Evolutionary conservation across 2,797 vertebrate genomes (phyloP), one percentile per base, ranked within the genome.

Genomic region (Moxostoma hubbsi): DNA sequence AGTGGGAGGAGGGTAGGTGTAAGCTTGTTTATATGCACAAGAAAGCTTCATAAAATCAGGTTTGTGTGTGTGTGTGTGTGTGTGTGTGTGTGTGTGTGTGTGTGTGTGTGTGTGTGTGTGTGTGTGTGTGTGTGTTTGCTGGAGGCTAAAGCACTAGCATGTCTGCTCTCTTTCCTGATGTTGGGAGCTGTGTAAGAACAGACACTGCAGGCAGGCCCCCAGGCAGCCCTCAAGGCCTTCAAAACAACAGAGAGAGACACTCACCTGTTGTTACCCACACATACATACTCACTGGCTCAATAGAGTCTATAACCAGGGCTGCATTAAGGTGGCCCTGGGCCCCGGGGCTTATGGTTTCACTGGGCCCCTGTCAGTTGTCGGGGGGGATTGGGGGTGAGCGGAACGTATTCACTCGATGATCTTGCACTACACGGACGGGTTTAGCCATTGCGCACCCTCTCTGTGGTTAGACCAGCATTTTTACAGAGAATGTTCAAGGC

Each of bases 161-260:
- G 82, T 81, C 64, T 85, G 73, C 82, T 78, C 82, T 75, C 66
- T 82, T 83, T 89, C 90, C 90, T 92, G 89, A 91, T 91, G 75
- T 85, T 89, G 88, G 84, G 89, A 90, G 88, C 86, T 76, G 88
- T 93, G 92, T 93, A 89, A 86, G 90, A 94, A 90, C 91, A 93
- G 89, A 87, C 88, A 90, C 92, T 89, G 83, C 73, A 90, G 91
- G 92, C 92, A 63, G 89, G 89, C 88, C 92, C 88, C 67, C 76
- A 84, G 91, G 92, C 92, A 91, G 87, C 90, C 92, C 91, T 92
- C 80, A 69, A 91, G 93, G 92, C 86, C 86, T 89, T 81, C 77
- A 81, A 86, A 87, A 88, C 84, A 87, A 62, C 87, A 83, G 77
- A 59, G 86, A 90, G 85, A 85, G 59, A 85, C 64, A 65, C 74